phyloP scores from a whole-genome alignment of 2,797 vertebrate species.

The Aeoliscus strigatus region DNA sequence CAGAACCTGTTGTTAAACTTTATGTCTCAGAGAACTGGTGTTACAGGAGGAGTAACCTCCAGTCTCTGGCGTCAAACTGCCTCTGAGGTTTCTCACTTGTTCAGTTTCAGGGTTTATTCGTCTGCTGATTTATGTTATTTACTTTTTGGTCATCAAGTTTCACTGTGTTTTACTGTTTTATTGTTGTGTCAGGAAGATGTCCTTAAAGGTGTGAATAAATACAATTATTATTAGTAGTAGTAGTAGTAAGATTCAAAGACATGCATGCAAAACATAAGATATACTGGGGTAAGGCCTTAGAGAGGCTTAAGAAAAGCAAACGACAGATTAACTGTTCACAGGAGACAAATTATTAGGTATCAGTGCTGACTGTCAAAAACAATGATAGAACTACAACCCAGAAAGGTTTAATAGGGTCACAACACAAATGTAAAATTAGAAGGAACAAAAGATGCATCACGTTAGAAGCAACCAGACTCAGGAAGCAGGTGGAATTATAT shows the following conservation, averaged over 20 bases:
- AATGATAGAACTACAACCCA: conserved; percentile 28
- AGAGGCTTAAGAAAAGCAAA: conserved; percentile 12
- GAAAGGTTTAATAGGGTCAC: conserved; percentile 13
- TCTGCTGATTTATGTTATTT: no score
- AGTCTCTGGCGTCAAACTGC: background rate
- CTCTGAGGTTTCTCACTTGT: background rate
- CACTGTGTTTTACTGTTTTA: no score
- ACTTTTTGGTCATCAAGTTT: no score
- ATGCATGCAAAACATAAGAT: no score
- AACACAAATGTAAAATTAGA: background rate
- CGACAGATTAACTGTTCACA: conserved; percentile 10
- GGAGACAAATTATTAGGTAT: conserved; percentile 26
- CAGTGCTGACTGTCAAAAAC: conserved; percentile 1
- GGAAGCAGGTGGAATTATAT: no score
- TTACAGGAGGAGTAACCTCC: background rate
- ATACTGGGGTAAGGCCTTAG: background rate
- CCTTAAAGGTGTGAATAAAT: no score
- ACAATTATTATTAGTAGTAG: no score
- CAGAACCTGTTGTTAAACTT: no score
- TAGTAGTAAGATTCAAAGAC: no score
- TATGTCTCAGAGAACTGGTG: background rate
- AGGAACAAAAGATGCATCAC: no score
- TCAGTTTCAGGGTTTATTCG: background rate
- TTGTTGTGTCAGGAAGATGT: no score
- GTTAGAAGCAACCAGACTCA: no score